Evolutionary conservation across 2,113 vertebrate genomes (phyloP).

Genomic region (Fregata magnificens): DNA sequence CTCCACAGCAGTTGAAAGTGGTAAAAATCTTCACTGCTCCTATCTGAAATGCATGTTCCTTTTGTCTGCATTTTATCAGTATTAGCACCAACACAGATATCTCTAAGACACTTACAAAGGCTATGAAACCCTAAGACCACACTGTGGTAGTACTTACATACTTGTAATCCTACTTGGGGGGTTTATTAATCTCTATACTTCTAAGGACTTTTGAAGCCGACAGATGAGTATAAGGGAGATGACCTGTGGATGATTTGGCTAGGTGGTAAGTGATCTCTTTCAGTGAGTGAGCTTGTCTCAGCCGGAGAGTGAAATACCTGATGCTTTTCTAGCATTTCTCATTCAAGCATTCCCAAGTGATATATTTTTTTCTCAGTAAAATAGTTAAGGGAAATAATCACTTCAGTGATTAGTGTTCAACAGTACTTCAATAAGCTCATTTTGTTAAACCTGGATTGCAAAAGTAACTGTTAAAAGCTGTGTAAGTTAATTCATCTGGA

Average conservation of each 20-base stretch:
- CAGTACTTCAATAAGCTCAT: neutral
- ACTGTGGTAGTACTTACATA: neutral
- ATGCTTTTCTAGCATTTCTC: neutral
- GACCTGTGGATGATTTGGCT: neutral
- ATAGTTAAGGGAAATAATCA: neutral
- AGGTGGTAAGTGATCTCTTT: neutral
- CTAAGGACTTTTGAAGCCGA: neutral
- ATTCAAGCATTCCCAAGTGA: neutral
- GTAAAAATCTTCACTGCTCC: neutral
- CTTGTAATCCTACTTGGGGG: neutral
- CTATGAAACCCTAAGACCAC: neutral
- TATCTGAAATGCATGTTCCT: neutral
- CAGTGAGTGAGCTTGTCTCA: neutral
- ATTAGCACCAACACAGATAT: neutral
- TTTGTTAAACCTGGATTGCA: neutral
- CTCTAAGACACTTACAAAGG: neutral
- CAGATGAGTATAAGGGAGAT: neutral
- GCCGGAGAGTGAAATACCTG: neutral
- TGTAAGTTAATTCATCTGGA: neutral
- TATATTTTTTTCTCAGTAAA: neutral
- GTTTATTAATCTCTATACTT: neutral
- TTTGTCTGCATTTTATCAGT: neutral
- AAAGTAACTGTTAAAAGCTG: neutral
- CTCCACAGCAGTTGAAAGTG: neutral
- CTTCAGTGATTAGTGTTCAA: neutral